Evolutionary conservation across 2,113 vertebrate genomes (phyloP).

Genomic region (Equus quagga): DNA sequence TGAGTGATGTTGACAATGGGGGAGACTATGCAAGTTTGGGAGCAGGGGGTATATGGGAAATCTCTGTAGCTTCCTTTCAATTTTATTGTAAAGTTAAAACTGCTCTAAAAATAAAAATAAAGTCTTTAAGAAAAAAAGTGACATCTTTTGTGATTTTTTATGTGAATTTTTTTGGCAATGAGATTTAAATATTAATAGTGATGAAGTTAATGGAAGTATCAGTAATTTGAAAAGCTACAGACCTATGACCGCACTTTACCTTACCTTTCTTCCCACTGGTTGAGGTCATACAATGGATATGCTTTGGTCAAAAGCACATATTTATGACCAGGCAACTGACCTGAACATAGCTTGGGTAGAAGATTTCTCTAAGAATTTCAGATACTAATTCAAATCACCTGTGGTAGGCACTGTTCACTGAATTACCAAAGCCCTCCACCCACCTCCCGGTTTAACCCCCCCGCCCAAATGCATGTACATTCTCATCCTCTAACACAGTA

Average conservation of each 20-base stretch:
- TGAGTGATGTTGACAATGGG: neutral
- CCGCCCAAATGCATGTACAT: accelerated
- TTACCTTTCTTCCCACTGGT: neutral
- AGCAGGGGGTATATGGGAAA: neutral
- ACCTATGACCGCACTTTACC: neutral
- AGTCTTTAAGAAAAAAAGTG: neutral
- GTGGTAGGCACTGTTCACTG: neutral
- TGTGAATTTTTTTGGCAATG: neutral
- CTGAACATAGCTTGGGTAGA: neutral
- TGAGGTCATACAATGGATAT: neutral
- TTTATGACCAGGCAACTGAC: neutral
- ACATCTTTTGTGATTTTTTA: neutral
- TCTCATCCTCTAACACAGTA: neutral
- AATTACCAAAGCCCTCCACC: neutral
- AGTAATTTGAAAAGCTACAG: neutral
- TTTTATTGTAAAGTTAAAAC: neutral
- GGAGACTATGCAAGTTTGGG: no score
- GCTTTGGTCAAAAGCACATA: neutral
- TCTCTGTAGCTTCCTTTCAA: neutral
- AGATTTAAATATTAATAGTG: neutral
- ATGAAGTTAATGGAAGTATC: neutral
- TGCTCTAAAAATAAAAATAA: neutral
- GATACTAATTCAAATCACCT: neutral
- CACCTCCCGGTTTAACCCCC: accelerated
- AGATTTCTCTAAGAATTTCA: neutral